Percentiles rank a stretch among this genome's conserved stretches.
phyloP scores from a whole-genome alignment of 2,888 invertebrate genomes.

The Leptopilina myrica region DNA sequence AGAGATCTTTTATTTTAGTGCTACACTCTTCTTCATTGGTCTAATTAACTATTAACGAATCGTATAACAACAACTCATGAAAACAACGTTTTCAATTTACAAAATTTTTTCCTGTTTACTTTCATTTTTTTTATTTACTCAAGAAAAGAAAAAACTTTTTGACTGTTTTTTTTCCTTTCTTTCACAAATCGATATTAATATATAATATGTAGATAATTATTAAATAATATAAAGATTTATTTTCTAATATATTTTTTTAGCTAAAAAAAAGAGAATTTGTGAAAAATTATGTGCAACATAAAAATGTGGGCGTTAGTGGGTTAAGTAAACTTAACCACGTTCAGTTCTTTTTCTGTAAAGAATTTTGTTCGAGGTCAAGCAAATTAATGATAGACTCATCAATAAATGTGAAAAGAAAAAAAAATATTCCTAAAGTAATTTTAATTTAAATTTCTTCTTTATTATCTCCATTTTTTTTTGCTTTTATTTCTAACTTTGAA shows the following conservation, averaged over 20 bases:
- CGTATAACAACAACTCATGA: not conserved
- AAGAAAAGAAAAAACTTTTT: no score
- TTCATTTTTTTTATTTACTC: no score
- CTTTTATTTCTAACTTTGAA: no score
- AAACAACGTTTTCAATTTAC: no score
- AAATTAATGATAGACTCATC: conserved; percentile 27
- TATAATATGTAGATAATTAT: no score
- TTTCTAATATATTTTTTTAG: no score
- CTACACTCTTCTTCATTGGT: not conserved
- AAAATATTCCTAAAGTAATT: not conserved
- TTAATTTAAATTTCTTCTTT: not conserved
- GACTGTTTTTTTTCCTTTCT: no score
- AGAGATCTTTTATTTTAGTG: not conserved
- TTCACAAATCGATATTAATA: no score
- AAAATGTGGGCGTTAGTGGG: conserved; percentile 38
- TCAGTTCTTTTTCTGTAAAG: conserved; percentile 25
- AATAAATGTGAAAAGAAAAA: conserved; percentile 13
- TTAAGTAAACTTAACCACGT: conserved; percentile 37
- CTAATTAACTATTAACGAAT: not conserved
- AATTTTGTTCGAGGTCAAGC: conserved; percentile 31
- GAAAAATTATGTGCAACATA: conserved; percentile 5
- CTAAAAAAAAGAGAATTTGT: no score
- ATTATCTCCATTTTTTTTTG: no score
- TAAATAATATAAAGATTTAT: no score
- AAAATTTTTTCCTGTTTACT: no score